Evolutionary conservation across 2,113 vertebrate genomes (phyloP), one percentile per base, ranked within the genome.

Genomic region (Rana temporaria): DNA sequence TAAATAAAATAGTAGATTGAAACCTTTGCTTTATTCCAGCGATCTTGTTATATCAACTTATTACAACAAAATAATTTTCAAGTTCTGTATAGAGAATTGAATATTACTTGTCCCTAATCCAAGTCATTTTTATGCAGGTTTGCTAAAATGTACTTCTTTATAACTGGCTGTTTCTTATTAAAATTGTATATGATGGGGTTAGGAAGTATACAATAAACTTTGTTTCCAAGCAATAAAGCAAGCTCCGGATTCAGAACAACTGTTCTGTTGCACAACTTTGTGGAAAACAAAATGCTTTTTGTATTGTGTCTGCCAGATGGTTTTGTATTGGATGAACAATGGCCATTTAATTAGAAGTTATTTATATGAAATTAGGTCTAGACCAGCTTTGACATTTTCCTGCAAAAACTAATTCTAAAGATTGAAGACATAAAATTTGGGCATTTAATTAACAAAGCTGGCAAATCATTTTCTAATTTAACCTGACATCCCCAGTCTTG

Each of bases 251-350:
- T 48, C 34, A 63, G 56, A 71, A 71, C 57, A 81, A 81, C 78
- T 81, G 79, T 72, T 71, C 20, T 4, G 20, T 81, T 72, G 57
- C 69, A 67, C 38, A 53, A 72, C 48, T 55, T 63, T 81, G 67
- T 53, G 53, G 26, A 12, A 48, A 59, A 80, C 34, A 63, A 71
- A 79, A 53, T 34, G 57, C 24, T 20, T 64, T 34, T 72, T 32
- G 38, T 52, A 63, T 56, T 81, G 68, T 73, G 32, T 63, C 34
- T 72, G 59, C 57, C 79, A 81, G 79, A 81, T 81, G 79, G 79
- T 56, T 72, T 12, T 17, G 24, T 42, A 16, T 72, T 55, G 64
- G 16, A 32, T 26, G 19, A 38, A 72, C 67, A 81, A 81, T 81
- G 64, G 68, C 22, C 12, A 55, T 22, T 59, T 55, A 81, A 81